A percentile compares a stretch with the other conserved stretches of the same genome.
phyloP scores from a whole-genome alignment of 2,797 vertebrate genomes.

The Adrianichthys oophorus region DNA sequence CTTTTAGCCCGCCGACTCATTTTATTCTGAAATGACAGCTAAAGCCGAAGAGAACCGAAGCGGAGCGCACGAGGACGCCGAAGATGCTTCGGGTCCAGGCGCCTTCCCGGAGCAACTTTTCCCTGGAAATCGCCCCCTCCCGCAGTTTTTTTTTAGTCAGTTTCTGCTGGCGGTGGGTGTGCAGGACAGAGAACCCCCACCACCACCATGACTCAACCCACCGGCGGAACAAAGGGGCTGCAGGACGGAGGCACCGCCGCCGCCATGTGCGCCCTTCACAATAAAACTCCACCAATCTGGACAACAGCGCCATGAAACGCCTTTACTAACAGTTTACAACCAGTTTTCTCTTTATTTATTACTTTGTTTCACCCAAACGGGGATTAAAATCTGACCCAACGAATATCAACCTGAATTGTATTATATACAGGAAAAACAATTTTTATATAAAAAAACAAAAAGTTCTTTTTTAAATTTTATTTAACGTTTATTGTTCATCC shows the following conservation, averaged over 20 bases:
- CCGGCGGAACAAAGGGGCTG: slow-evolving; percentile 75
- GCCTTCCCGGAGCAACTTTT: slow-evolving; percentile 31
- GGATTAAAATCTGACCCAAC: too few relatives aligned
- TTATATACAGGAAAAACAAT: too few relatives aligned
- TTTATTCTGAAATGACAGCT: background rate
- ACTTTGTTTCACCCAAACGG: slow-evolving; percentile 1
- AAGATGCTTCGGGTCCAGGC: background rate
- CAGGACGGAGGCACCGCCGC: slow-evolving; percentile 32
- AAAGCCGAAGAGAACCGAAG: background rate
- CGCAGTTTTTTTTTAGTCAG: background rate
- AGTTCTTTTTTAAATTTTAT: background rate
- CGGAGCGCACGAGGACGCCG: background rate
- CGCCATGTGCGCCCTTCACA: too few relatives aligned
- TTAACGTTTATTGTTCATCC: background rate
- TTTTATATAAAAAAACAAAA: background rate
- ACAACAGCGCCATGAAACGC: too few relatives aligned
- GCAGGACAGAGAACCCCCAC: slow-evolving; percentile 44
- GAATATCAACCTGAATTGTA: too few relatives aligned
- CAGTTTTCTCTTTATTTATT: slow-evolving; percentile 5
- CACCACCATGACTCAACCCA: slow-evolving; percentile 65
- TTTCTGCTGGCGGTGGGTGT: slow-evolving; percentile 1
- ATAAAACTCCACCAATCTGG: slow-evolving; percentile 6
- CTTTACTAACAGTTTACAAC: too few relatives aligned
- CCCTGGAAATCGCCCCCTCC: too few relatives aligned
- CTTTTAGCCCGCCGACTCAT: slow-evolving; percentile 28